Evolutionary conservation across 2,888 invertebrate species (phyloP).

Genomic region (Acheta domesticus): DNA sequence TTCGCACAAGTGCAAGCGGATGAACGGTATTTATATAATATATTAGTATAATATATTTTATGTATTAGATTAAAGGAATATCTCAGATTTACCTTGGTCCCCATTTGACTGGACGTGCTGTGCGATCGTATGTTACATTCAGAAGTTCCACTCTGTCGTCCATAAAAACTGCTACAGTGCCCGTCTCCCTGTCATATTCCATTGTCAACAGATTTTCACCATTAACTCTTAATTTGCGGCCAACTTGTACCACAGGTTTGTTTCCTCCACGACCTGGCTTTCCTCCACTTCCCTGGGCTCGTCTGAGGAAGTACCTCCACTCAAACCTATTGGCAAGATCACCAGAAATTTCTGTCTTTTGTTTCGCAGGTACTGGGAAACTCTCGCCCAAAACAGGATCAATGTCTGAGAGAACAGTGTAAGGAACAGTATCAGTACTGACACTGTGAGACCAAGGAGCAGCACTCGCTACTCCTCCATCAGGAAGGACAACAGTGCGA

Average conservation of each 20-base stretch:
- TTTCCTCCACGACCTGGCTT: slow-evolving; percentile 52
- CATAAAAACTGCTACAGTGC: slow-evolving; percentile 81
- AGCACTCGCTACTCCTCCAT: slow-evolving; percentile 76
- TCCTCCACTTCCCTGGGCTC: slow-evolving; percentile 61
- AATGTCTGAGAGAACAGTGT: slow-evolving; percentile 82
- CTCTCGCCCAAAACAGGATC: slow-evolving; percentile 85
- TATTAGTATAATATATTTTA: too few relatives aligned
- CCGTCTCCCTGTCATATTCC: slow-evolving; percentile 85
- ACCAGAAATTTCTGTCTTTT: slow-evolving; percentile 83
- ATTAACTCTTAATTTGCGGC: slow-evolving; percentile 80
- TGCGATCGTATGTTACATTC: slow-evolving; percentile 82
- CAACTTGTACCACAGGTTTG: slow-evolving; percentile 77
- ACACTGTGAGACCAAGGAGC: slow-evolving; percentile 85
- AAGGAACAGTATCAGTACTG: slow-evolving; percentile 87
- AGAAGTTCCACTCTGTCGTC: slow-evolving; percentile 81
- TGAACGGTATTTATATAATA: too few relatives aligned
- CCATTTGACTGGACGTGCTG: slow-evolving; percentile 80
- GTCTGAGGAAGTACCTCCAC: slow-evolving; percentile 88
- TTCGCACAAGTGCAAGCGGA: too few relatives aligned
- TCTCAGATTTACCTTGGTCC: slow-evolving; percentile 56
- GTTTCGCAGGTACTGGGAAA: slow-evolving; percentile 87
- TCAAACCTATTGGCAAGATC: slow-evolving; percentile 90
- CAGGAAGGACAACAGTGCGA: slow-evolving; percentile 72
- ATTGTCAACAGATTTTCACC: slow-evolving; percentile 86
- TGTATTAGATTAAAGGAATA: too few relatives aligned